A percentile compares a stretch with the other conserved stretches of the same genome.
Evolutionary conservation across 53 echinoderm and acorn worm species (phyloP).

Genomic region (Zoroaster sp.): DNA sequence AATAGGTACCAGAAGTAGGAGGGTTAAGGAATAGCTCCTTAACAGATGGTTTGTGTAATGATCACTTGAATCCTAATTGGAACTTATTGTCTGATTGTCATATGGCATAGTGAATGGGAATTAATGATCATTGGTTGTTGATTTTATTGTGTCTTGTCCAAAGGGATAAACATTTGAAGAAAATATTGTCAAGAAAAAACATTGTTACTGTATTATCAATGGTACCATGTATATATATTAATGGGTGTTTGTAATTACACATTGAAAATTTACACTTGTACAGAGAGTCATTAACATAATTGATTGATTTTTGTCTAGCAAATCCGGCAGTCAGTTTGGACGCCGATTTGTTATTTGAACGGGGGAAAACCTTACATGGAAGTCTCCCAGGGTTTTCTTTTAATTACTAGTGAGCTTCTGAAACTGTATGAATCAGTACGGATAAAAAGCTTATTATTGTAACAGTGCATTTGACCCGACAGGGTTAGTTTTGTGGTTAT

Average conservation of each 20-base stretch:
- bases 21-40: not conserved
- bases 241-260: constrained; percentile 47
- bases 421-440: not conserved
- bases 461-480: not conserved
- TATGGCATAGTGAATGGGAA: not conserved
- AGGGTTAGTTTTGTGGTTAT: not conserved
- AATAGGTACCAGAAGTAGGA: no score
- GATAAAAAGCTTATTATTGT: not conserved
- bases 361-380: not conserved
- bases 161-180: constrained; percentile 22
- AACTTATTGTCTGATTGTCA: not conserved
- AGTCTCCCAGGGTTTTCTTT: not conserved
- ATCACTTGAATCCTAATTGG: not conserved
- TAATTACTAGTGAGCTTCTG: not conserved
- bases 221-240: constrained; percentile 41
- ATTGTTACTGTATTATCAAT: constrained; percentile 9
- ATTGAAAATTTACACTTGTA: constrained; percentile 56
- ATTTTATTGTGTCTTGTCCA: not conserved
- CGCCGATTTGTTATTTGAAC: not conserved
- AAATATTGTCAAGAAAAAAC: constrained; percentile 22
- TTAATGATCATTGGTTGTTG: not conserved
- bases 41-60: not conserved
- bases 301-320: constrained; percentile 34
- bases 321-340: not conserved
- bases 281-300: constrained; percentile 46